Evolutionary conservation across 2,888 invertebrate genomes (phyloP).

Genomic region (Panzeria rudis): DNA sequence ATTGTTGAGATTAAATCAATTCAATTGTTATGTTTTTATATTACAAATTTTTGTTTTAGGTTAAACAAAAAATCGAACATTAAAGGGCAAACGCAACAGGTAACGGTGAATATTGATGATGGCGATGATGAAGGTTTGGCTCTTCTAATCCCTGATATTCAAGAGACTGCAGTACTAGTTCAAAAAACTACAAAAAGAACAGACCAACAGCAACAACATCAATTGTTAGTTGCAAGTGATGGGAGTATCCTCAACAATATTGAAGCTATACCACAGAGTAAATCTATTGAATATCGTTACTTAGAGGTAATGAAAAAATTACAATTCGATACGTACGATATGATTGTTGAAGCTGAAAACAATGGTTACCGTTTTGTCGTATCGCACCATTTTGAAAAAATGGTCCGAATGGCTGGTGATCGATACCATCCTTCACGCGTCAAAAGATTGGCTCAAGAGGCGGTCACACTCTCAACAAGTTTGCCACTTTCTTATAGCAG

Average conservation of each 20-base stretch:
- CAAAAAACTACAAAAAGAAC: slow-evolving; percentile 81
- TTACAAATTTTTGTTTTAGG: slow-evolving; percentile 78
- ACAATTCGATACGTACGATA: slow-evolving; percentile 96
- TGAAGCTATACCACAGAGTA: slow-evolving; percentile 85
- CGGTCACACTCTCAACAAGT: slow-evolving; percentile 95
- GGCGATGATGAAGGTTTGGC: slow-evolving; percentile 96
- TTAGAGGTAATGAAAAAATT: slow-evolving; percentile 93
- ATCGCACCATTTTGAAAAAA: slow-evolving; percentile 95
- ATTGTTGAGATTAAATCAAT: too few relatives aligned
- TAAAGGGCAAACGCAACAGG: slow-evolving; percentile 83
- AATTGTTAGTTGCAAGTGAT: slow-evolving; percentile 65
- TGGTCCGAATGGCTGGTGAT: slow-evolving; percentile 93
- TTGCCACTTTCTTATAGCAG: slow-evolving; percentile 96
- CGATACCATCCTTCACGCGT: slow-evolving; percentile 93
- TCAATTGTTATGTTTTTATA: neutral
- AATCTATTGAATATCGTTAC: slow-evolving; percentile 90
- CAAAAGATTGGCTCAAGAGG: slow-evolving; percentile 96
- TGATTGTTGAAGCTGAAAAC: slow-evolving; percentile 92
- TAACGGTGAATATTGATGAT: slow-evolving; percentile 85
- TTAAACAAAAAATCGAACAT: slow-evolving; percentile 87
- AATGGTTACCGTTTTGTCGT: slow-evolving; percentile 92
- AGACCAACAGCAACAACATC: slow-evolving; percentile 78
- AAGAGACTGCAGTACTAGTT: slow-evolving; percentile 84
- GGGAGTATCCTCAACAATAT: slow-evolving; percentile 76
- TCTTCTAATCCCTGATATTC: slow-evolving; percentile 94